Percentiles rank a stretch among this genome's conserved stretches.
These are phyloP conservation scores for Drosophila ironensis DNA, from an alignment of 1,140 invertebrate species.

Conservation along the genomic window DNA sequence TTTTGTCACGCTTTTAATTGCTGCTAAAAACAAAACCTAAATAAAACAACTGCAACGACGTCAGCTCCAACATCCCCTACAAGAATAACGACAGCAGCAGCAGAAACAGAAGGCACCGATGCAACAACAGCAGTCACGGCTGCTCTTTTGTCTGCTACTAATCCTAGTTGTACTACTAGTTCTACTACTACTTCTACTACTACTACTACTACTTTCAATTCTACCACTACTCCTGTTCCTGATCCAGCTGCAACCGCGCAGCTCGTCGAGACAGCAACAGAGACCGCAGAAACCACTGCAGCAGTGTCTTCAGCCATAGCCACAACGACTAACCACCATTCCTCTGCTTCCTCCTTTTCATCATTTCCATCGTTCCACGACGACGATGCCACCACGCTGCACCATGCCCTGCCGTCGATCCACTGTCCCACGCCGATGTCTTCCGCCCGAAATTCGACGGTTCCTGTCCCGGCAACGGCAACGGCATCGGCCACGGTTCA, in stretches of 20 bases:
- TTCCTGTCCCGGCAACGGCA: constrained; percentile 20
- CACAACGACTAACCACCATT: constrained; percentile 81
- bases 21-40: constrained; percentile 36
- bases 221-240: constrained; percentile 51
- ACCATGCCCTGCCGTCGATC: constrained; percentile 65
- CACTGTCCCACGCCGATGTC: constrained; percentile 74
- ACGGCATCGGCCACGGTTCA: no score
- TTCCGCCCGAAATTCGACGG: constrained; percentile 56
- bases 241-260: constrained; percentile 55
- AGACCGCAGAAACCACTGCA: constrained; percentile 20
- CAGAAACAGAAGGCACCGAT: constrained; percentile 42
- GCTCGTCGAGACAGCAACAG: constrained; percentile 51
- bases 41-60: constrained; percentile 48
- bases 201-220: constrained; percentile 44
- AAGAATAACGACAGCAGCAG: constrained; percentile 19
- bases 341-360: constrained; percentile 82
- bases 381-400: constrained; percentile 50
- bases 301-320: constrained; percentile 33
- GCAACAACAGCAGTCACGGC: constrained; percentile 31
- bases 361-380: constrained; percentile 80
- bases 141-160: constrained; percentile 52
- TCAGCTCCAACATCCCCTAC: constrained; percentile 40
- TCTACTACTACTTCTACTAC: constrained; percentile 40
- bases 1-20: constrained; percentile 64
- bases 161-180: constrained; percentile 51